Evolutionary conservation across 2,113 vertebrate species (phyloP).

Genomic region (Tragelaphus buxtoni): DNA sequence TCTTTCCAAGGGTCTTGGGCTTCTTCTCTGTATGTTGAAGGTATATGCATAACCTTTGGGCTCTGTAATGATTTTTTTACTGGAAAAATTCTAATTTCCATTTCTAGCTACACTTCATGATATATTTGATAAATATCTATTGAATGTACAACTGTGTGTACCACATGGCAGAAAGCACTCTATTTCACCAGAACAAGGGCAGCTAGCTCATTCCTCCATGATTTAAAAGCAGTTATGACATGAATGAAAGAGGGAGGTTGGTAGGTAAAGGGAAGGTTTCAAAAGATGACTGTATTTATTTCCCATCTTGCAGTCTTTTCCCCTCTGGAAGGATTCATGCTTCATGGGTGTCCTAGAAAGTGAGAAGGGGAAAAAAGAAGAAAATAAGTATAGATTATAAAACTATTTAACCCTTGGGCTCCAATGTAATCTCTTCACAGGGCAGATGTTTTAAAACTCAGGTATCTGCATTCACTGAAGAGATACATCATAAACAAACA

Average conservation of each 20-base stretch:
- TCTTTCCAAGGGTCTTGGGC: not conserved
- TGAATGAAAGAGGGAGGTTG: slow-evolving; percentile 28
- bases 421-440: slow-evolving; percentile 40
- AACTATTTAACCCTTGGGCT: slow-evolving; percentile 17
- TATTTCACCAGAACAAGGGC: not conserved
- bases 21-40: not conserved
- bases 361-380: slow-evolving; percentile 14
- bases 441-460: slow-evolving; percentile 47
- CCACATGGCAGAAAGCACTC: not conserved
- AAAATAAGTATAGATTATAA: slow-evolving; percentile 35
- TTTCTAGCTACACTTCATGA: not conserved
- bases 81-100: not conserved
- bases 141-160: not conserved
- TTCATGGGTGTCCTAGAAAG: not conserved
- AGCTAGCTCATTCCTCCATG: not conserved
- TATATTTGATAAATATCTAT: not conserved
- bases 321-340: slow-evolving; percentile 10
- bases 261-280: slow-evolving; percentile 31
- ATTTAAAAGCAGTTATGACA: slow-evolving; percentile 8
- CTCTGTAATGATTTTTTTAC: not conserved
- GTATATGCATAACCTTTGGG: not conserved
- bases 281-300: slow-evolving; percentile 24
- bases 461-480: slow-evolving; percentile 16
- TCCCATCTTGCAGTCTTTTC: not conserved
- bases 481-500: slow-evolving; percentile 41